A percentile compares a stretch with the other conserved stretches of the same genome.
phyloP scores from a whole-genome alignment of 2,797 vertebrate species.

The Leptatherina wallacei region DNA sequence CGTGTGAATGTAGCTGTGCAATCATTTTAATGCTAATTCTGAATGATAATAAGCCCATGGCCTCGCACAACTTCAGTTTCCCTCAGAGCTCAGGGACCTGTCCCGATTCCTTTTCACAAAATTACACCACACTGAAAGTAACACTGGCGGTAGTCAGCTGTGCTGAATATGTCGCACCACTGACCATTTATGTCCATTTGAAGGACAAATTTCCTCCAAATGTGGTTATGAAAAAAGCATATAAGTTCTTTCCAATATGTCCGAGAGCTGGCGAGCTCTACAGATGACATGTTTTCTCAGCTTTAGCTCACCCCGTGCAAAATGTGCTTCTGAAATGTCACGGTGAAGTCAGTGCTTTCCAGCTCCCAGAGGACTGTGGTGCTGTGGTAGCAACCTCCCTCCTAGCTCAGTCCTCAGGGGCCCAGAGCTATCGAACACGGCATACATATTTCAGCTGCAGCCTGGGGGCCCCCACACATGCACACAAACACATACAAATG shows the following conservation, averaged over 20 bases:
- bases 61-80: not conserved
- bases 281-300: conserved; percentile 15
- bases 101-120: not conserved
- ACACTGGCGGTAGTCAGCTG: not conserved
- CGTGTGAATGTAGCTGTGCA: not conserved
- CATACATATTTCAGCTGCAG: conserved; percentile 74
- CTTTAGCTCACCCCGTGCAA: conserved; percentile 1
- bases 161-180: not conserved
- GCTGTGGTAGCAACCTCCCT: conserved; percentile 48
- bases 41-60: not conserved
- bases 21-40: not conserved
- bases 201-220: not conserved
- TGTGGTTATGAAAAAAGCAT: not conserved
- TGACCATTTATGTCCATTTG: not conserved
- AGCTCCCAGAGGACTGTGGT: conserved; percentile 48
- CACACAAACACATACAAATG: conserved; percentile 18
- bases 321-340: conserved; percentile 16
- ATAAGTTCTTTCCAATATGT: not conserved
- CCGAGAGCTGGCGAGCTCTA: conserved; percentile 1
- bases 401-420: conserved; percentile 48
- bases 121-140: not conserved
- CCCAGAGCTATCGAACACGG: conserved; percentile 45
- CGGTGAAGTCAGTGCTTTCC: conserved; percentile 35
- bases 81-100: not conserved
- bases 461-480: conserved; percentile 45